phyloP scores from a whole-genome alignment of 1,140 invertebrate species.

The Centruroides sculpturatus region DNA sequence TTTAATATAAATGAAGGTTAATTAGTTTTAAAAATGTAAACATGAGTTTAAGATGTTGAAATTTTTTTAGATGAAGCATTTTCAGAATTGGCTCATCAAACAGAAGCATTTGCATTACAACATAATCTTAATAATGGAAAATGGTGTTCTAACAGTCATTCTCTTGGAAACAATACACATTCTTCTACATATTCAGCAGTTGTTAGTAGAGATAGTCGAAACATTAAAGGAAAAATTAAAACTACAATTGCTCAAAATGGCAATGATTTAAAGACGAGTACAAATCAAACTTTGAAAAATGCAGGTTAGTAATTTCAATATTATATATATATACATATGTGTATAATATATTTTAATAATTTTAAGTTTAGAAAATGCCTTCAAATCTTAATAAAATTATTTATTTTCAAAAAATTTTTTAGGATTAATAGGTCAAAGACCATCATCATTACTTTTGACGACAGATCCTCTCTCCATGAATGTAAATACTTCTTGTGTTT shows the following conservation, averaged over 20 bases:
- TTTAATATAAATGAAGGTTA: no score
- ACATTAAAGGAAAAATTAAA: background rate
- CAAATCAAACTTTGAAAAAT: background rate
- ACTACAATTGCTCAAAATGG: background rate
- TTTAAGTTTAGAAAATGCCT: no score
- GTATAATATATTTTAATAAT: background rate
- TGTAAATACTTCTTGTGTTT: no score
- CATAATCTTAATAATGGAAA: slow-evolving; percentile 5
- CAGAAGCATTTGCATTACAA: slow-evolving; percentile 9
- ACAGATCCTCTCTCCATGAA: no score
- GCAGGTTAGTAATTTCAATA: background rate
- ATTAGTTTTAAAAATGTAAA: no score
- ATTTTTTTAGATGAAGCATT: slow-evolving; percentile 10
- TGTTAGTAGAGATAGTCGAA: background rate
- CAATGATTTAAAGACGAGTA: background rate
- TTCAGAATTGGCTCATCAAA: slow-evolving; percentile 4
- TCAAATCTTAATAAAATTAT: no score
- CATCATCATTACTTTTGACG: no score
- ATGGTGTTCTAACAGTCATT: background rate
- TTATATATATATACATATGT: no score
- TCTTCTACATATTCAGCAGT: slow-evolving; percentile 9
- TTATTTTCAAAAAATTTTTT: no score
- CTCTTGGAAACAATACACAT: background rate
- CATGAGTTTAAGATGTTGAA: no score
- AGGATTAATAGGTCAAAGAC: no score